Conservation (phyloP, 2,888 invertebrate species). For the Stenodema calcarata region DNA sequence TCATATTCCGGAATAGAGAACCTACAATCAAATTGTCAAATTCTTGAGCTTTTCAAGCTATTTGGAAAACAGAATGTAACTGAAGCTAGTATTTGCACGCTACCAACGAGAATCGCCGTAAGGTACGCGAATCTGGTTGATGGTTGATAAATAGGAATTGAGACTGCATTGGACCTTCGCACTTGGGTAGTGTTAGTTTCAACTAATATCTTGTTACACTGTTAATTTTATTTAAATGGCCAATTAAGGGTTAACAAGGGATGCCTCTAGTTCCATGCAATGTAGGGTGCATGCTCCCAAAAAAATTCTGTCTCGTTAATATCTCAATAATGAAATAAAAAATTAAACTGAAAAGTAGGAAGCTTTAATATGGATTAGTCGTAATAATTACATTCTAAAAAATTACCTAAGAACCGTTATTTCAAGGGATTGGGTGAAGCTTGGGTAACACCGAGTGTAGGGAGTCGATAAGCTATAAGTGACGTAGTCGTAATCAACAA, state of each 20-base stretch:
- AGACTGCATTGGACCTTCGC: neutral
- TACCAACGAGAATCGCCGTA: no score
- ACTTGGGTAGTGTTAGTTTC: neutral
- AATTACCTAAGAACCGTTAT: neutral
- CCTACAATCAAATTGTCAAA: no score
- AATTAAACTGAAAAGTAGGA: neutral
- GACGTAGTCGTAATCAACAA: neutral
- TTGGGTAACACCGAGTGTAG: neutral
- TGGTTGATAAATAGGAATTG: neutral
- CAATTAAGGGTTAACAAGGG: conserved; percentile 36
- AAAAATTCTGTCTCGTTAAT: neutral
- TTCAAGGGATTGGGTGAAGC: neutral
- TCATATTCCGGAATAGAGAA: no score
- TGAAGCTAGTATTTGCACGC: no score
- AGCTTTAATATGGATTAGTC: neutral
- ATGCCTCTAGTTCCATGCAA: conserved; percentile 53
- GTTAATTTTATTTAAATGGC: neutral
- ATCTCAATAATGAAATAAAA: neutral
- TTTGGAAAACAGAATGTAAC: no score
- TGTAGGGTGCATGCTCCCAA: conserved; percentile 19
- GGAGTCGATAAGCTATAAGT: neutral
- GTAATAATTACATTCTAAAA: neutral
- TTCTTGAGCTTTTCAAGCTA: no score
- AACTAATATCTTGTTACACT: neutral
- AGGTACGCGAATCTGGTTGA: no score